Base-by-base conservation (phyloP, 2,888 invertebrate genomes). In the Leptodirus hochenwartii region DNA sequence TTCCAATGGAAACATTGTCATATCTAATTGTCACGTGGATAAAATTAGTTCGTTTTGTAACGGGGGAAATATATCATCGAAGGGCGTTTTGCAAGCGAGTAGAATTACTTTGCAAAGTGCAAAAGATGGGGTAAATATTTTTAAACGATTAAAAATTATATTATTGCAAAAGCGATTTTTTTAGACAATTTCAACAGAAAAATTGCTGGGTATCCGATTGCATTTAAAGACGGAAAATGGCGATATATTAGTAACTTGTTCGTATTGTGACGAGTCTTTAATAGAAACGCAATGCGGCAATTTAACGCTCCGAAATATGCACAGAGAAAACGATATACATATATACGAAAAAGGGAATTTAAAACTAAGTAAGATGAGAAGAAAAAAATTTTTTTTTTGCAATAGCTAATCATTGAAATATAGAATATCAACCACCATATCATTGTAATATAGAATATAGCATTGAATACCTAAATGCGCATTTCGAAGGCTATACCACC, bases 141-240 rank as follows among this genome's bases (percentile, higher is more conserved):
- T n/a, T 10, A 13, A 15, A 3, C 4, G 3, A 27, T n/a, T 15
- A 5, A 4, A 13, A 3, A 5, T 27, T 27, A 15, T 27, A 12
- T 4, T 16, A 13, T 15, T 27, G 13, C 17, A 5, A 15, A 16
- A 15, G 10, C n/a, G 15, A 10, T 27, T 4, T 9, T 30, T 33
- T 4, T 11, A 33, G 33, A 30, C 29, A 9, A 20, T 33, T 10
- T 22, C 9, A 6, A 20, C 33, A 14, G 27, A 22, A 12, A 33
- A 33, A 15, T 11, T 33, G 17, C 29, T 30, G 16, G 29, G 33
- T 15, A n/a, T 30, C n/a, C 30, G 33, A 5, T 20, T 33, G 16
- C 23, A 33, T 10, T 11, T 33, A 4, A 27, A 33, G 15, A 33
- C 30, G 8, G 27, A 33, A 5, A 27, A 15, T 15, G 33, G 33